Evolutionary conservation across 2,113 vertebrate species (phyloP).

Genomic region (Etia nguti): DNA sequence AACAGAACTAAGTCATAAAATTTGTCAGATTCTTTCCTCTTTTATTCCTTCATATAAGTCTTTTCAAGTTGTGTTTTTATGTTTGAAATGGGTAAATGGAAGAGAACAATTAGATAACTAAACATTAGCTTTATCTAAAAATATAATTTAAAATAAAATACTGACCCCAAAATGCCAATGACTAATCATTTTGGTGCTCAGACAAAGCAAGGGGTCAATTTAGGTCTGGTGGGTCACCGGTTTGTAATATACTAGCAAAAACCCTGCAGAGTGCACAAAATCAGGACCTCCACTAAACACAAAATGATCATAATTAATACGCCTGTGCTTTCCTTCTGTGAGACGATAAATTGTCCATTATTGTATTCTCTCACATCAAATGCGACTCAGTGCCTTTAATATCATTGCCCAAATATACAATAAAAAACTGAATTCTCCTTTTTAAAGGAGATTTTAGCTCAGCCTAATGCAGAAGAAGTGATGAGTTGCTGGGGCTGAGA

Average conservation of each 20-base stretch:
- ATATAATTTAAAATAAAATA: background rate
- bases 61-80: background rate
- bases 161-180: background rate
- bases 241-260: background rate
- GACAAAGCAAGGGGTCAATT: background rate
- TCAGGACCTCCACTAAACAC: background rate
- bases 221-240: background rate
- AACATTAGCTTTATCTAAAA: background rate
- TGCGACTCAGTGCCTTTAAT: background rate
- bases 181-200: background rate
- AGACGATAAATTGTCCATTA: background rate
- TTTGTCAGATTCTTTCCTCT: background rate
- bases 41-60: background rate
- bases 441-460: background rate
- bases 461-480: background rate
- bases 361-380: background rate
- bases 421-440: background rate
- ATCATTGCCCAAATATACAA: background rate
- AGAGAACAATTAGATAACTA: background rate
- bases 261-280: background rate
- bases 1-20: too few relatives aligned
- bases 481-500: background rate
- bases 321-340: background rate
- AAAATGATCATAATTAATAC: background rate
- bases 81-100: background rate